Conservation (phyloP, 2,113 vertebrate species). For the Aythya baeri region DNA sequence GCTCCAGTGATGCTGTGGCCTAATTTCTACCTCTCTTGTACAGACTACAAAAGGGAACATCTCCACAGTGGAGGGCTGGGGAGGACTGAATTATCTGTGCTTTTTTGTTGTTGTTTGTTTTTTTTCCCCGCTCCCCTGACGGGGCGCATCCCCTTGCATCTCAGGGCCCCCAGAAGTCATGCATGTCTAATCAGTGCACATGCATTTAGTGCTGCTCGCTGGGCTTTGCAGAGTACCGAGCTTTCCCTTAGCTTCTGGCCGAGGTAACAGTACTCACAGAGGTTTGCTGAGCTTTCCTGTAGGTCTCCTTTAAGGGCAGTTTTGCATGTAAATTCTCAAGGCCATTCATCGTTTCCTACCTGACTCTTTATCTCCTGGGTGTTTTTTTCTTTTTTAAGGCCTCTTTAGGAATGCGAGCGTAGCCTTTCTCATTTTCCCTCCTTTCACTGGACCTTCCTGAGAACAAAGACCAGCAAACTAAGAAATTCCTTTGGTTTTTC, state of each 20-base stretch:
- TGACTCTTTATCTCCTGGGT: conserved; percentile 14
- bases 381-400: not conserved
- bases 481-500: conserved; percentile 56
- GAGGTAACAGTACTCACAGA: not conserved
- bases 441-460: conserved; percentile 31
- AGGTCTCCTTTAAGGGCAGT: conserved; percentile 8
- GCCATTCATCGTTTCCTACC: conserved; percentile 45
- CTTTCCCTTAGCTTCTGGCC: conserved; percentile 64
- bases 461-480: conserved; percentile 57
- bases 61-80: conserved; percentile 42
- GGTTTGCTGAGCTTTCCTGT: conserved; percentile 26
- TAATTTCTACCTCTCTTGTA: conserved; percentile 70
- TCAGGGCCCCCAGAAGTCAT: conserved; percentile 43
- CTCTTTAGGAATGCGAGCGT: conserved; percentile 3
- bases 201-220: not conserved
- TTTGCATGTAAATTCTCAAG: conserved; percentile 53
- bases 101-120: conserved; percentile 36
- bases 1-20: conserved; percentile 69
- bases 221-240: conserved; percentile 40
- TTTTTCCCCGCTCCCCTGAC: not conserved
- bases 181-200: conserved; percentile 43
- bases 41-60: conserved; percentile 68
- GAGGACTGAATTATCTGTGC: conserved; percentile 51
- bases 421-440: conserved; percentile 22
- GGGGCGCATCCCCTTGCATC: not conserved